Base-by-base conservation (phyloP, 2,113 vertebrate genomes). In the Panthera leo region DNA sequence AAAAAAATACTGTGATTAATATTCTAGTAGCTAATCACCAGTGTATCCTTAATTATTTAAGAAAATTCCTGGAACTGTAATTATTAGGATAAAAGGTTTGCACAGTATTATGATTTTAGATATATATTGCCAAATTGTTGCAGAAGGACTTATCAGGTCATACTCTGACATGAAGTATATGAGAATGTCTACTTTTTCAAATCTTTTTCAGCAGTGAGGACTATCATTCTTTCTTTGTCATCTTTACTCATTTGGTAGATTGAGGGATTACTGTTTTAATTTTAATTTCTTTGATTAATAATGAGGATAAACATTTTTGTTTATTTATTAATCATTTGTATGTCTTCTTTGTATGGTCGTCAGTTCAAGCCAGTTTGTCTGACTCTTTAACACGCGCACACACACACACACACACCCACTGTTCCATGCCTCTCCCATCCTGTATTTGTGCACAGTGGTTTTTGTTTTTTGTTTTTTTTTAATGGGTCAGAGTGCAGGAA, bases 351-450 rank as follows among this genome's bases (percentile, higher is more conserved):
- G 36, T 94, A 85, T 61, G 4, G 58, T 23, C 89, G 51, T 94
- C 31, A 93, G 70, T 85, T 96, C 34, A 92, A 70, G 39, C 18
- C 42, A 93, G 34, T 85, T 91, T 31, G 65, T 29, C 58, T 91
- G 58, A 92, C 16, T 58, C 75, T 92, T 96, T 83, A 86, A 89
- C 9, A 80, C 2, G 80, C 67, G 65, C 73, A 45, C 90, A 88
- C 75, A 79, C 82, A 76, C 45, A 80, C 75, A 91, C 75, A 92
- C 45, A 68, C 86, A 87, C 45, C 45, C 68, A 79, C 34, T 12
- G 27, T 71, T 88, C 51, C 83, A 93, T 67, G 51, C 82, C 86
- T 93, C 85, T 94, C 91, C 89, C 92, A 96, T 93, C 68, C 91
- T 95, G 80, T 63, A 75, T 97, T 96, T 92, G 95, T 88, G 82